Conservation (phyloP, 2,888 invertebrate genomes). For the Himalopsyche tibetana region DNA sequence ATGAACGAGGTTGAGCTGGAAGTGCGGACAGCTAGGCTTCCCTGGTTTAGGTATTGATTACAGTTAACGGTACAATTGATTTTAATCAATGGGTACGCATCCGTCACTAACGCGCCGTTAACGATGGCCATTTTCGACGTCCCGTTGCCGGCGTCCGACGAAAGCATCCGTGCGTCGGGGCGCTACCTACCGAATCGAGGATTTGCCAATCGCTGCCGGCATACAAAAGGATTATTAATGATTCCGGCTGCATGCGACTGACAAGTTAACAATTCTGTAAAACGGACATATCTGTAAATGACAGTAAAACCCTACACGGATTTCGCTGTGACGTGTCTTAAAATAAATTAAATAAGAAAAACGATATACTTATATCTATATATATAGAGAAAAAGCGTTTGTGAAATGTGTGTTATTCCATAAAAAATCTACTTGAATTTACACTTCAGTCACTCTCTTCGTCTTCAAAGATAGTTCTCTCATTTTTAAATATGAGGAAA, state of each 20-base stretch:
- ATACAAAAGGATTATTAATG: slow-evolving; percentile 26
- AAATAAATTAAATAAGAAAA: too few relatives aligned
- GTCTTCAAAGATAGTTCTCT: too few relatives aligned
- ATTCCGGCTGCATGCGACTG: not conserved
- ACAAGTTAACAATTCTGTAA: not conserved
- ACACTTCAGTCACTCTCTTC: too few relatives aligned
- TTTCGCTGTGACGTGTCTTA: too few relatives aligned
- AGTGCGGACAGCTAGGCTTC: slow-evolving; percentile 31
- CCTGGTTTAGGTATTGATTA: slow-evolving; percentile 54
- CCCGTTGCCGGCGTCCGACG: slow-evolving; percentile 15
- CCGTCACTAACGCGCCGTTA: slow-evolving; percentile 48
- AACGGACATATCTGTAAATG: slow-evolving; percentile 9
- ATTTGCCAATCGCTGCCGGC: slow-evolving; percentile 21
- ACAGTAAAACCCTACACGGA: not conserved
- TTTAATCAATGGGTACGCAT: slow-evolving; percentile 56
- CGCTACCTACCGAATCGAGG: not conserved
- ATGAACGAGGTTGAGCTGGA: slow-evolving; percentile 2
- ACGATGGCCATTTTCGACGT: slow-evolving; percentile 48
- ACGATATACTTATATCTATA: too few relatives aligned
- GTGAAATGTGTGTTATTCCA: too few relatives aligned
- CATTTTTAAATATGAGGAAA: too few relatives aligned
- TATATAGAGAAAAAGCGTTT: too few relatives aligned
- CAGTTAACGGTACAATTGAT: slow-evolving; percentile 60
- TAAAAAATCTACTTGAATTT: too few relatives aligned
- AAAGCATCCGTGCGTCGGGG: slow-evolving; percentile 26